phyloP scores from a whole-genome alignment of 2,888 invertebrate genomes.

The Drosophila colorata region DNA sequence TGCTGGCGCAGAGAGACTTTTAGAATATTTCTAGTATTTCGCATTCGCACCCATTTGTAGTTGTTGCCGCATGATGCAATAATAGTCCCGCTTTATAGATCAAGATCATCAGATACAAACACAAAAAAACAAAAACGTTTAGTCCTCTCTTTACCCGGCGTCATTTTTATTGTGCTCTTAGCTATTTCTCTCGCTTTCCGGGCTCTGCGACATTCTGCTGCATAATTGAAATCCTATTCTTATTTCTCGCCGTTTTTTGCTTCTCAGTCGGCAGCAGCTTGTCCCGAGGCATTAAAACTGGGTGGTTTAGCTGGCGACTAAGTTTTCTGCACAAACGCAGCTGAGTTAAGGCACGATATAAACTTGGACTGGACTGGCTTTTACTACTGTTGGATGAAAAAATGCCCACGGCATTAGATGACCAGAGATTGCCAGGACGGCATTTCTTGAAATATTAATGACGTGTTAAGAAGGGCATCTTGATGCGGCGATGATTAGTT shows the following conservation, averaged over 20 bases:
- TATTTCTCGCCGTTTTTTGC: slow-evolving; percentile 15
- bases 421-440: slow-evolving; percentile 51
- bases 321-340: slow-evolving; percentile 21
- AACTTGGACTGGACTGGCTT: slow-evolving; percentile 70
- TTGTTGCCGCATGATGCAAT: slow-evolving; percentile 48
- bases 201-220: slow-evolving; percentile 71
- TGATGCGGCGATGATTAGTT: slow-evolving; percentile 74
- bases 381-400: slow-evolving; percentile 13
- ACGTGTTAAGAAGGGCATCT: slow-evolving; percentile 74
- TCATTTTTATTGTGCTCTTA: slow-evolving; percentile 4
- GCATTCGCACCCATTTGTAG: slow-evolving; percentile 8
- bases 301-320: slow-evolving; percentile 27
- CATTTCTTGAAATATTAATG: slow-evolving; percentile 68
- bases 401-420: slow-evolving; percentile 54
- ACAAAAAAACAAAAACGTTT: neutral
- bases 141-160: neutral
- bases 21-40: no score
- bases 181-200: slow-evolving; percentile 13
- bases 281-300: slow-evolving; percentile 42
- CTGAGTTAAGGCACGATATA: slow-evolving; percentile 81
- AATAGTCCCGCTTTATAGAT: slow-evolving; percentile 75
- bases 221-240: slow-evolving; percentile 79
- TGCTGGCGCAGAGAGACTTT: no score
- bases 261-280: neutral
- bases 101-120: slow-evolving; percentile 49